phyloP scores from a whole-genome alignment of 1,140 invertebrate genomes.

The Neodiprion lecontei region DNA sequence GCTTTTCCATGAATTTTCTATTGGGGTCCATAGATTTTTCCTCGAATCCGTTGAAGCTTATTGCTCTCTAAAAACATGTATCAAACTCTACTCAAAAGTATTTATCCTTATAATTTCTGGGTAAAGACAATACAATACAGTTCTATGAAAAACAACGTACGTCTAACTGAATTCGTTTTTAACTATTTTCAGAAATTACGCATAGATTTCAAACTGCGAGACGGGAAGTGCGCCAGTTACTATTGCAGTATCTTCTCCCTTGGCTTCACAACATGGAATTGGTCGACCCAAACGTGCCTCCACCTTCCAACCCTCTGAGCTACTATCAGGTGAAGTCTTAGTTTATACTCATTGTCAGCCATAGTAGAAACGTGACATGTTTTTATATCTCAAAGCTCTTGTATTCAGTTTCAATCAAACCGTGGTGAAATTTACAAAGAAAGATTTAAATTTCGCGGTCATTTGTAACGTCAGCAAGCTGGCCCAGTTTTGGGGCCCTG shows the following conservation, averaged over 20 bases:
- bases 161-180: no score
- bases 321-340: slow-evolving; percentile 75
- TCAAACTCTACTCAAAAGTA: no score
- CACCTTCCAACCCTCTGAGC: slow-evolving; percentile 76
- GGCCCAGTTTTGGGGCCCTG: neutral
- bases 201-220: slow-evolving; percentile 95
- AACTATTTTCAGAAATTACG: slow-evolving; percentile 83
- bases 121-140: no score
- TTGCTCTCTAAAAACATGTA: no score
- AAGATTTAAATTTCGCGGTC: neutral
- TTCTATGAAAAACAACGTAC: no score
- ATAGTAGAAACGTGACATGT: slow-evolving; percentile 24
- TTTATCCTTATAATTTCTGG: no score
- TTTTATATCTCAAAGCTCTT: slow-evolving; percentile 33
- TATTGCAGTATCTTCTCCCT: slow-evolving; percentile 92
- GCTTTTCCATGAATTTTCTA: no score
- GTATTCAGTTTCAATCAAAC: slow-evolving; percentile 18
- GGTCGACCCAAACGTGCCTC: slow-evolving; percentile 93
- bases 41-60: no score
- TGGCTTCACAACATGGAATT: slow-evolving; percentile 99
- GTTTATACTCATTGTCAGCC: neutral
- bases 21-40: no score
- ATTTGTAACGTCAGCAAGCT: neutral
- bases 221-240: slow-evolving; percentile 84
- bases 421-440: neutral